Evolutionary conservation across 2,797 vertebrate species (phyloP), one percentile per base, ranked within the genome.

Genomic region (Meda fulgida): DNA sequence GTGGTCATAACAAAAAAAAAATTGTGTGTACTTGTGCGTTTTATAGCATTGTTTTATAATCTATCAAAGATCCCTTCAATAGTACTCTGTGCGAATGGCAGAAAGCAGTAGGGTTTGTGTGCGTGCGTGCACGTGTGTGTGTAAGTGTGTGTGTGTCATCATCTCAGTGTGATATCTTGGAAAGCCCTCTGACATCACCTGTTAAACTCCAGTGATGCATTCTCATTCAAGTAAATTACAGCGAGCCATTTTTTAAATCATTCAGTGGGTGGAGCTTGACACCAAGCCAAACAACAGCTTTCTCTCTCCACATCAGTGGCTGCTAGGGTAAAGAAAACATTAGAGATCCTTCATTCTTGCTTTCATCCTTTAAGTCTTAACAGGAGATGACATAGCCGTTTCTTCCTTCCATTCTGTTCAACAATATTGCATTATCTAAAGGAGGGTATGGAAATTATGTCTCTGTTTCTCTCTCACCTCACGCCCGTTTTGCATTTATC

Each of bases 171-270:
- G 66, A 82, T 81, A 85, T 81, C 72, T 80, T 65, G 85, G 85
- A 90, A 89, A 90, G 72, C 88, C 77, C 84, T 90, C 86, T 90
- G 89, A 90, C 89, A 89, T 90, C 87, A 90, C 86, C 72, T 38
- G 36, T 72, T 72, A 72, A 77, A 86, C 84, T 84, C 73, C 66
- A 29, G 76, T 70, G 86, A 87, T 88, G 72, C 67, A 4, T 85
- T 84, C 80, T 85, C 84, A 89, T 86, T 88, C 84, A 85, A 85
- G 81, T 83, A 86, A 90, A 90, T 90, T 90, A 88, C 87, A 89
- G 81, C 21, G 21, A 89, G 85, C 85, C 88, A 58, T 87, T 88
- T n/a, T 89, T 80, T 89, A 88, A 88, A 90, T 89, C 87, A 88
- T n/a, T 82, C 78, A 78, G 60, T 51, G 58, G 89, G 89, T 21